Base-by-base conservation (phyloP, 2,888 invertebrate species). In the Neoitamus cyanurus region DNA sequence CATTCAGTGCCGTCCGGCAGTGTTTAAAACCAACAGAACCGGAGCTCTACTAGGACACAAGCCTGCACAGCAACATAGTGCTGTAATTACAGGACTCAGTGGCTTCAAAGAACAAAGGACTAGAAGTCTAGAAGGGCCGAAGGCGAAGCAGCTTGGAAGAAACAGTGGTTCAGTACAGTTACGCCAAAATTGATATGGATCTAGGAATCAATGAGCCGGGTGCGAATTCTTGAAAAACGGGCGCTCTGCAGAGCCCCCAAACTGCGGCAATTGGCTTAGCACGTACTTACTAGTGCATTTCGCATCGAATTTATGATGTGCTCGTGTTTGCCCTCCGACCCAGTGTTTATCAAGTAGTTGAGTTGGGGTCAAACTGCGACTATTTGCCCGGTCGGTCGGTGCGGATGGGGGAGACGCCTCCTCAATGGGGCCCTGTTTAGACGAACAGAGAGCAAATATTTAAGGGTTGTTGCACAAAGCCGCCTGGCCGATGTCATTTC, bases 281-380 rank as follows among this genome's bases (percentile, higher is more conserved):
- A 75, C 75, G 75, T 75, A 42, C 42, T 75, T 42, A n/a, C n/a
- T n/a, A 75, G 75, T 75, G 75, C 75, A 75, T 37, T 42, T 75
- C 11, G 42, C 42, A 37, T 75, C 28, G 28, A 75, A 75, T 75
- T 75, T 75, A 75, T 75, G 75, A 13, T 30, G 75, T 75, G 20
- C 75, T 28, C 25, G 2, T 75, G 75, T 75, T 75, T 75, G 42
- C 75, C 25, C 20, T 31, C 25, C 28, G 75, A 37, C 75, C 42
- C 7, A 13, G 37, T 42, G 42, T 28, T 42, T 75, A 75, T 75
- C 75, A 75, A 75, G 75, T 37, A 42, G 37, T 11, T 5, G 42
- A 75, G 75, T 28, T 37, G 5, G 42, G 42, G 28, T 28, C 25
- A 13, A 75, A 75, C 42, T 42, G 11, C 20, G 15, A 37, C 28